Conservation (phyloP, 2,888 invertebrate species). For the Drosophila borealis region DNA sequence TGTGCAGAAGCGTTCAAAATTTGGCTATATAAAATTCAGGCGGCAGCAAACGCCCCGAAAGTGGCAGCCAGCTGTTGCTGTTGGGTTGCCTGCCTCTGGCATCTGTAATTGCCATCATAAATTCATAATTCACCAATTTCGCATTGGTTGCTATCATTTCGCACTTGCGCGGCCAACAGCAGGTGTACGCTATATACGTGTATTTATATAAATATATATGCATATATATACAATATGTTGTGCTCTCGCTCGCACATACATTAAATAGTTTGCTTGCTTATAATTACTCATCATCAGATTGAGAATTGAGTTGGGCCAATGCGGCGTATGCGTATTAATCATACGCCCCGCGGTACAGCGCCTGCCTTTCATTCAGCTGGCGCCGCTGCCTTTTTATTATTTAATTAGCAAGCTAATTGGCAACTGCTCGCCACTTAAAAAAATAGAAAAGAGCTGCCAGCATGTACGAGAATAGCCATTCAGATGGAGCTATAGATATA, state of each 20-base stretch:
- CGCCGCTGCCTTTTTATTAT: constrained; percentile 71
- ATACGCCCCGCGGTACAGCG: constrained; percentile 42
- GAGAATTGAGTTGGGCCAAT: constrained; percentile 50
- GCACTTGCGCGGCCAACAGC: constrained; percentile 71
- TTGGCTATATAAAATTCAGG: constrained; percentile 73
- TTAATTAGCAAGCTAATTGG: constrained; percentile 82
- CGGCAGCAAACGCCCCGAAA: constrained; percentile 72
- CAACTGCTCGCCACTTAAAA: constrained; percentile 48
- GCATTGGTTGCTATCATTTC: constrained; percentile 72
- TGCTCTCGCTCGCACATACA: constrained; percentile 31
- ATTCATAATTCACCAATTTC: constrained; percentile 67
- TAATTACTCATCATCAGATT: constrained; percentile 73
- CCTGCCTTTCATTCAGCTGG: constrained; percentile 25
- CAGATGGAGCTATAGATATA: constrained; percentile 65
- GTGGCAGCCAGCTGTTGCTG: constrained; percentile 41
- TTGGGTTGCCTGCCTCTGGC: constrained; percentile 35
- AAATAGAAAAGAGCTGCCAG: constrained; percentile 37
- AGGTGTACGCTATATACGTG: constrained; percentile 67
- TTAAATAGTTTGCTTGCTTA: constrained; percentile 37
- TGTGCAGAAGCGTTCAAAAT: constrained; percentile 56
- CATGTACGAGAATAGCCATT: constrained; percentile 56
- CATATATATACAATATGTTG: background rate
- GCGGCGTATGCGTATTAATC: constrained; percentile 68
- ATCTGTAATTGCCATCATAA: constrained; percentile 56
- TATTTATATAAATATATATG: constrained; percentile 4